These are phyloP conservation scores for Hirudinaria manillensis DNA, from an alignment of 2,888 invertebrate genomes.

Conservation along the genomic window DNA sequence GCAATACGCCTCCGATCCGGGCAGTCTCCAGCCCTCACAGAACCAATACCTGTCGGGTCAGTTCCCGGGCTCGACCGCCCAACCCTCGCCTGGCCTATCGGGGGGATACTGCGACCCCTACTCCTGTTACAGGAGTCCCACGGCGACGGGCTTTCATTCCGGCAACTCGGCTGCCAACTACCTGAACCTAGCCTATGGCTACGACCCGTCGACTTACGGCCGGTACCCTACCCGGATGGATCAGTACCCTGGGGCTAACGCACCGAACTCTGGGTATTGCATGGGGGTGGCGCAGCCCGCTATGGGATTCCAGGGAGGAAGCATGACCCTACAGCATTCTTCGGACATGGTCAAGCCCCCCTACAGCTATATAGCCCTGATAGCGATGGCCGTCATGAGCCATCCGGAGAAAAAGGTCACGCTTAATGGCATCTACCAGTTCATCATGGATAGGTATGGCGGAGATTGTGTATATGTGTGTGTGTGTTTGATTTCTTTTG, in stretches of 20 bases:
- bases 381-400: slow-evolving; percentile 56
- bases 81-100: background rate
- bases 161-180: slow-evolving; percentile 19
- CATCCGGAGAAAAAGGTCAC: slow-evolving; percentile 55
- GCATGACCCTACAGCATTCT: slow-evolving; percentile 41
- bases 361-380: slow-evolving; percentile 58
- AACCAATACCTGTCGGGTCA: background rate
- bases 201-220: slow-evolving; percentile 24
- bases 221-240: slow-evolving; percentile 16
- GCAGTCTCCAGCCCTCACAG: background rate
- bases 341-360: slow-evolving; percentile 79
- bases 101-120: slow-evolving; percentile 28
- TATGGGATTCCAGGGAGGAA: slow-evolving; percentile 19
- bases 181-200: slow-evolving; percentile 28
- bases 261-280: background rate
- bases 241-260: slow-evolving; percentile 7
- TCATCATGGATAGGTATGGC: slow-evolving; percentile 82
- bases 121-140: slow-evolving; percentile 20
- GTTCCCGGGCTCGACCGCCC: background rate
- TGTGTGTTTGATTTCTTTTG: background rate
- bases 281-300: background rate
- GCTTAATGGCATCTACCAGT: slow-evolving; percentile 74
- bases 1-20: slow-evolving; percentile 2
- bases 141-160: slow-evolving; percentile 7
- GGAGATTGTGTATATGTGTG: no score